These are phyloP conservation scores for Macrosoma leucophasiata DNA, from an alignment of 2,888 invertebrate species.

Conservation along the genomic window DNA sequence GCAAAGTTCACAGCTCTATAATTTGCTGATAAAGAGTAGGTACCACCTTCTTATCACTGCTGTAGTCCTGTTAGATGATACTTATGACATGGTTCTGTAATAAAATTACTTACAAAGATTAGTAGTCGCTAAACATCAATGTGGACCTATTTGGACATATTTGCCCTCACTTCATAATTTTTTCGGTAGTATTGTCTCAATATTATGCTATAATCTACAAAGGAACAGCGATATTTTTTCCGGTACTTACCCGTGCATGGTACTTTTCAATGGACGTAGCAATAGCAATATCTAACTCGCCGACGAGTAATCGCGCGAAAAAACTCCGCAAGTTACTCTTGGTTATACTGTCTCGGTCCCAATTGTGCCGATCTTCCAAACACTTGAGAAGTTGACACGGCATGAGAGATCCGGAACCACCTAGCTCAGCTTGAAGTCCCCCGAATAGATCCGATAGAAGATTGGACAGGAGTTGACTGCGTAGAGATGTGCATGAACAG, in stretches of 20 bases:
- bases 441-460: slow-evolving; percentile 50
- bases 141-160: no score
- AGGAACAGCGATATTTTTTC: no score
- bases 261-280: slow-evolving; percentile 60
- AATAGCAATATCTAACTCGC: slow-evolving; percentile 62
- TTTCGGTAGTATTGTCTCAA: no score
- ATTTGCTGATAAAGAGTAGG: no score
- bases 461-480: slow-evolving; percentile 46
- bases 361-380: slow-evolving; percentile 59
- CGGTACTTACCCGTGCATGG: slow-evolving; percentile 54
- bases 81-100: no score
- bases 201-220: no score
- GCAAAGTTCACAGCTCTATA: no score
- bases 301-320: slow-evolving; percentile 48
- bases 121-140: no score
- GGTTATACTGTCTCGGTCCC: slow-evolving; percentile 48
- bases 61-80: no score
- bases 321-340: slow-evolving; percentile 49
- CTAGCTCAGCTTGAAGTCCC: slow-evolving; percentile 52
- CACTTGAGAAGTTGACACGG: slow-evolving; percentile 62
- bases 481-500: slow-evolving; percentile 59
- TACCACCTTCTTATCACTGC: no score
- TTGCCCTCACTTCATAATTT: no score
- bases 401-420: slow-evolving; percentile 40
- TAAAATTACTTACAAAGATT: no score